Evolutionary conservation across 2,888 invertebrate genomes (phyloP), one percentile per base, ranked within the genome.

Genomic region (Tenthredo distinguenda): DNA sequence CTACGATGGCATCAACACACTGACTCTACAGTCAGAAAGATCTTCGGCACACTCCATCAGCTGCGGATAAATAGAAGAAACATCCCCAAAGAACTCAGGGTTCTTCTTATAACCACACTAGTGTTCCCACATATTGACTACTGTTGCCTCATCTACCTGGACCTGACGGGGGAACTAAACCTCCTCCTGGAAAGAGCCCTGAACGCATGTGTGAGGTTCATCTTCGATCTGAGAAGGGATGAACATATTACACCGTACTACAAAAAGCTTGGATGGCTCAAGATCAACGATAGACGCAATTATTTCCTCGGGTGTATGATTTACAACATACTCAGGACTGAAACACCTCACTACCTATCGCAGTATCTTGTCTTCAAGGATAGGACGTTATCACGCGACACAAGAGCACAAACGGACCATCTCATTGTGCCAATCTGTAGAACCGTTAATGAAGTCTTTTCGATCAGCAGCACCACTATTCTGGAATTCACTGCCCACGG

Each of bases 241-340:
- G 65, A 21, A 12, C 65, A 26, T 9, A 65, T 65, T 26, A 26
- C 65, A 9, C 65, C 21, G 4, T 65, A 31, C 31, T 65, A 65
- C 31, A 26, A 10, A 5, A 65, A 4, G 21, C 31, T 72, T 10
- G 34, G 37, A 37, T 72, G 40, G 37, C 37, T 34, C 37, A 72
- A 72, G 5, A 37, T 37, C 37, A 5, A 5, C 37, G 37, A 37
- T 37, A 37, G 37, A 37, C 37, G 37, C 37, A 4, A n/a, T 2
- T 84, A 84, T n/a, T 71, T 84, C 31, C 84, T 84, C 12, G 71
- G 72, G 4, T 71, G 84, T 12, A 47, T 47, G 15, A 50, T 15
- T 15, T 50, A 5, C 50, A 10, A 50, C 2, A 50, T 50, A 15
- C 50, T 84, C 7, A 18, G n/a, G 9, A 21, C 62, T 4, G 10